phyloP scores from a whole-genome alignment of 2,113 vertebrate species.

The Orthonyx spaldingii region DNA sequence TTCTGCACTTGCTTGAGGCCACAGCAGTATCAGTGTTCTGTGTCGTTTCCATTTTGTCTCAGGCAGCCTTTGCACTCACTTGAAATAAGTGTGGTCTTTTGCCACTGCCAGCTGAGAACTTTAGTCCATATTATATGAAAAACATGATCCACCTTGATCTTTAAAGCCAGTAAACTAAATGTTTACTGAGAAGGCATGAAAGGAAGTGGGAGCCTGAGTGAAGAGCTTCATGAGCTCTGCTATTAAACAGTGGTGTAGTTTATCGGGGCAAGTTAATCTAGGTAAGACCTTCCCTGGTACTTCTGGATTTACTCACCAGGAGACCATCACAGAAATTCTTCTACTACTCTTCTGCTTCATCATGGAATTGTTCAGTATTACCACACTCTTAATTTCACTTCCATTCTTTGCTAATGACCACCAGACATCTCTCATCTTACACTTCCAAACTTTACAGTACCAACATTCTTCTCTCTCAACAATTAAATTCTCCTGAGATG shows the following conservation, averaged over 20 bases:
- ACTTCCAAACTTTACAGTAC: not conserved
- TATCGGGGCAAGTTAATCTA: not conserved
- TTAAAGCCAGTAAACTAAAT: not conserved
- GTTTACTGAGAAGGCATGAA: not conserved
- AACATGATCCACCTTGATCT: not conserved
- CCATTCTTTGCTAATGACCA: not conserved
- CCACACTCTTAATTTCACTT: not conserved
- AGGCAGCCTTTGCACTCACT: not conserved
- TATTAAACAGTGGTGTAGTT: not conserved
- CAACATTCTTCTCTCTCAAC: not conserved
- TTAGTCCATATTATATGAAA: not conserved
- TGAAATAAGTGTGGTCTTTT: not conserved
- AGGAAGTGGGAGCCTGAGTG: not conserved
- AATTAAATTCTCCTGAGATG: not conserved
- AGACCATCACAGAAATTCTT: not conserved
- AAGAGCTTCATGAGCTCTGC: not conserved
- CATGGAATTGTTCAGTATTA: not conserved
- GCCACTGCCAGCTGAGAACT: not conserved
- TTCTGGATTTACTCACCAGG: not conserved
- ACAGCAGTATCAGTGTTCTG: conserved; percentile 14
- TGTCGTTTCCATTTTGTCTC: conserved; percentile 19
- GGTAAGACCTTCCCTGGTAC: not conserved
- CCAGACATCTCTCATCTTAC: not conserved
- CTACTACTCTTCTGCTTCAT: not conserved
- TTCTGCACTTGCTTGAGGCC: conserved; percentile 34